Conservation (phyloP, 2,113 vertebrate genomes). For the Pollimyrus isidori region DNA sequence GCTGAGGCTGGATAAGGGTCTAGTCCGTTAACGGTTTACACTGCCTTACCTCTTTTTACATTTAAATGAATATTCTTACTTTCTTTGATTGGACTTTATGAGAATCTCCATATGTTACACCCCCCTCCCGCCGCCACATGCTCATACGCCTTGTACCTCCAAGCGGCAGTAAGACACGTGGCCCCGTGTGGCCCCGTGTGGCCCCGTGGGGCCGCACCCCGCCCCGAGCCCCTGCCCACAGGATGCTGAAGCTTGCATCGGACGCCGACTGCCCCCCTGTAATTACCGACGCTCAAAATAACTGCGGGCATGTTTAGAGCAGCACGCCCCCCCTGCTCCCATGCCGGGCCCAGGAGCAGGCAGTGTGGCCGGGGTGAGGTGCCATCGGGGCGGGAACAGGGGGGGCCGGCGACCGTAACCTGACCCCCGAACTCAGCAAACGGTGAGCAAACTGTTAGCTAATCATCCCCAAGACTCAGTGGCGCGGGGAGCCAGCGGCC, state of each 20-base stretch:
- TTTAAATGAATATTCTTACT: neutral
- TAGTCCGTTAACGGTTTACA: neutral
- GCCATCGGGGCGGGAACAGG: neutral
- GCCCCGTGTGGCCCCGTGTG: neutral
- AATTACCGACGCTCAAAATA: conserved; percentile 56
- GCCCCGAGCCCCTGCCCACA: neutral
- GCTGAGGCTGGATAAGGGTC: neutral
- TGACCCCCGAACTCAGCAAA: neutral
- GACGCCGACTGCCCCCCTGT: conserved; percentile 45
- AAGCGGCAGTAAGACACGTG: neutral
- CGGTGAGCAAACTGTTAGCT: neutral
- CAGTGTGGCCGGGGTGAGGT: neutral
- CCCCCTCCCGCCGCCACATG: neutral
- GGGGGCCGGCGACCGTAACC: neutral
- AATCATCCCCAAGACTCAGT: neutral
- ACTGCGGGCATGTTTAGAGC: conserved; percentile 30
- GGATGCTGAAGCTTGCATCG: neutral
- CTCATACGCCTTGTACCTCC: neutral
- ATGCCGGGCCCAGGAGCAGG: neutral
- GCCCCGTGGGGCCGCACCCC: neutral
- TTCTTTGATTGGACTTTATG: neutral
- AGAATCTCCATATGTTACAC: neutral
- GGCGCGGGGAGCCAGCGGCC: neutral
- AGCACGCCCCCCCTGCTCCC: conserved; percentile 22
- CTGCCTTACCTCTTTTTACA: neutral